Conservation (phyloP, 2,888 invertebrate genomes). For the Drosophila peninsularis region DNA sequence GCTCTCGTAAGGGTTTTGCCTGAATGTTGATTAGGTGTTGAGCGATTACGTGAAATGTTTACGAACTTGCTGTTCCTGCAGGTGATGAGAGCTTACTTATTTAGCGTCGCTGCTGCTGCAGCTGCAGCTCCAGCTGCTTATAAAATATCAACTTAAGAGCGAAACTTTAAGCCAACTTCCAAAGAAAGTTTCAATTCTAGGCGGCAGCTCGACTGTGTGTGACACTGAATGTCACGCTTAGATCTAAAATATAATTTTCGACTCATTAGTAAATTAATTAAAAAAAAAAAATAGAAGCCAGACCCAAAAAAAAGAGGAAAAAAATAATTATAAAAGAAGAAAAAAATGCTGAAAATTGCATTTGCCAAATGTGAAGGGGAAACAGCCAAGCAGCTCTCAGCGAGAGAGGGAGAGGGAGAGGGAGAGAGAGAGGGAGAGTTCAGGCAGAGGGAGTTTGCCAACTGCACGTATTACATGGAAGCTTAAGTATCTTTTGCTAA, state of each 20-base stretch:
- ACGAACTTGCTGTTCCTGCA: slow-evolving; percentile 56
- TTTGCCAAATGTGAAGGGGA: slow-evolving; percentile 21
- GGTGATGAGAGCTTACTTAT: slow-evolving; percentile 21
- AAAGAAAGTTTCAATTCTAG: background rate
- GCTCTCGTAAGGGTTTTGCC: slow-evolving; percentile 50
- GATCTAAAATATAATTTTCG: slow-evolving; percentile 33
- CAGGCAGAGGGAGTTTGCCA: slow-evolving; percentile 8
- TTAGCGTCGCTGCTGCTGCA: slow-evolving; percentile 5
- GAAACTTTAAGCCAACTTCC: background rate
- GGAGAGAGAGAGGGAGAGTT: background rate
- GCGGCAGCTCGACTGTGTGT: background rate
- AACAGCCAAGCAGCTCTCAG: background rate
- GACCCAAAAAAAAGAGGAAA: slow-evolving; percentile 32
- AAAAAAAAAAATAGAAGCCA: slow-evolving; percentile 7
- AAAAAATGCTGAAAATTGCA: slow-evolving; percentile 68
- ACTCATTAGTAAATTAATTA: slow-evolving; percentile 45
- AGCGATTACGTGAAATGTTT: slow-evolving; percentile 73
- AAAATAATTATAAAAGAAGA: slow-evolving; percentile 70
- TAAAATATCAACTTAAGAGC: background rate
- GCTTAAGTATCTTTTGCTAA: slow-evolving; percentile 59
- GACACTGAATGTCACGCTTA: slow-evolving; percentile 22
- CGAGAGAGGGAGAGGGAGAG: background rate
- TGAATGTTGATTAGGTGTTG: slow-evolving; percentile 75
- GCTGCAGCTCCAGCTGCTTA: no score
- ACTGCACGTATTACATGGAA: slow-evolving; percentile 60